Evolutionary conservation across 2,797 vertebrate genomes (phyloP).

Genomic region (Kryptolebias ocellatus): DNA sequence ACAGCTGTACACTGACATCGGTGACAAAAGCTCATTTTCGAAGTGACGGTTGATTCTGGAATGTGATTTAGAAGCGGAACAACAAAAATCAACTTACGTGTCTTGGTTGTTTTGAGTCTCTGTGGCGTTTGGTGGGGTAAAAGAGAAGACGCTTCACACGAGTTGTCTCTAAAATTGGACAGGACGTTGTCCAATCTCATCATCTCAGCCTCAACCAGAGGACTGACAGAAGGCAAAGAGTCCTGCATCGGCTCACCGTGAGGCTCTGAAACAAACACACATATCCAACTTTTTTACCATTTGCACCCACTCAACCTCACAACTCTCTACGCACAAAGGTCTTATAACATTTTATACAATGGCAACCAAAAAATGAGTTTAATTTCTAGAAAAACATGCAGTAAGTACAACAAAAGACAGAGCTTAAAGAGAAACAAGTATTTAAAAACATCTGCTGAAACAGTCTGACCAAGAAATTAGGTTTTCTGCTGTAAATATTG

Average conservation of each 20-base stretch:
- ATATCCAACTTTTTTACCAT: not conserved
- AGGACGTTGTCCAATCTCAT: constrained; percentile 73
- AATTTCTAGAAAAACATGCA: too few relatives aligned
- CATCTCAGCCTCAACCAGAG: constrained; percentile 72
- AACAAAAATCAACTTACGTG: constrained; percentile 56
- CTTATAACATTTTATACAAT: too few relatives aligned
- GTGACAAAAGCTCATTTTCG: not conserved
- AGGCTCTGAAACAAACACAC: constrained; percentile 38
- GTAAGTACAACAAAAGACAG: too few relatives aligned
- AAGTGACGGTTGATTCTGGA: not conserved
- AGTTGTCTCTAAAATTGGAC: constrained; percentile 60
- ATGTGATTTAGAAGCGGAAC: not conserved
- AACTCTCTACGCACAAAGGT: too few relatives aligned
- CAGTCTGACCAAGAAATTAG: too few relatives aligned
- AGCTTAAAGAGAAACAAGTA: too few relatives aligned
- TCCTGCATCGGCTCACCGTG: constrained; percentile 4
- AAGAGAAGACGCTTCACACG: constrained; percentile 30
- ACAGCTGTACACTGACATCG: constrained; percentile 1
- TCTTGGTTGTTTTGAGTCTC: constrained; percentile 54
- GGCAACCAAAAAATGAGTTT: too few relatives aligned
- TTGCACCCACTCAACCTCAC: too few relatives aligned
- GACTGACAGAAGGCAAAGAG: constrained; percentile 51
- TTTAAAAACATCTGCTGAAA: too few relatives aligned
- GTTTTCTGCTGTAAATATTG: too few relatives aligned
- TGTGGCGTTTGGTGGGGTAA: constrained; percentile 45